Conservation (phyloP, 2,797 vertebrate species). For the Hippoglossus hippoglossus region DNA sequence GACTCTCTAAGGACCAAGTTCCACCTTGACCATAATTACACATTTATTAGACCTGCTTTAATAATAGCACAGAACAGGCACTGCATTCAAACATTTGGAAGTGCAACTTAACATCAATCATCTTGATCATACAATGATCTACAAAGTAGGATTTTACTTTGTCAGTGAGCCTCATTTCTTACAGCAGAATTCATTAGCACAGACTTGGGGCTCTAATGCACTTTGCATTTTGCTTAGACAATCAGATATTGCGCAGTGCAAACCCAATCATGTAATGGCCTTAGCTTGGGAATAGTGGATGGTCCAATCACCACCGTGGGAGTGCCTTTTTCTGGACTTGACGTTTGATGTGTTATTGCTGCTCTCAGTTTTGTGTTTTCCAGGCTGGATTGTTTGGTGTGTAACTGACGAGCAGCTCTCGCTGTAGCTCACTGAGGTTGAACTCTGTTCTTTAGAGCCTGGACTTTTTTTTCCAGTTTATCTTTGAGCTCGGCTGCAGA, state of each 20-base stretch:
- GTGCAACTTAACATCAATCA: conserved; percentile 33
- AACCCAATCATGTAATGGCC: conserved; percentile 76
- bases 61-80: conserved; percentile 25
- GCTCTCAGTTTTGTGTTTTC: conserved; percentile 53
- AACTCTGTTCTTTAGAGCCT: conserved; percentile 24
- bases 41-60: conserved; percentile 8
- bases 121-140: conserved; percentile 37
- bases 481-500: conserved; percentile 41
- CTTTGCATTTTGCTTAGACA: conserved; percentile 71
- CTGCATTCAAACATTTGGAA: conserved; percentile 19
- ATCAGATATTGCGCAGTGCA: conserved; percentile 60
- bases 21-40: neutral
- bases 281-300: conserved; percentile 55
- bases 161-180: conserved; percentile 53
- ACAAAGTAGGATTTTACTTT: conserved; percentile 44
- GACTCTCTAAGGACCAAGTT: conserved; percentile 6
- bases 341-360: conserved; percentile 69
- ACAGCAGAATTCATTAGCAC: conserved; percentile 70
- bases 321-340: conserved; percentile 59
- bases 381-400: conserved; percentile 40
- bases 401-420: conserved; percentile 19
- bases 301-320: conserved; percentile 63
- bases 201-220: conserved; percentile 62
- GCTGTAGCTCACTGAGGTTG: conserved; percentile 30
- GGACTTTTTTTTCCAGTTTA: conserved; percentile 28